Percentiles rank a stretch among this genome's conserved stretches.
phyloP scores from a whole-genome alignment of 1,140 invertebrate genomes.

The Calliphora vicina region DNA sequence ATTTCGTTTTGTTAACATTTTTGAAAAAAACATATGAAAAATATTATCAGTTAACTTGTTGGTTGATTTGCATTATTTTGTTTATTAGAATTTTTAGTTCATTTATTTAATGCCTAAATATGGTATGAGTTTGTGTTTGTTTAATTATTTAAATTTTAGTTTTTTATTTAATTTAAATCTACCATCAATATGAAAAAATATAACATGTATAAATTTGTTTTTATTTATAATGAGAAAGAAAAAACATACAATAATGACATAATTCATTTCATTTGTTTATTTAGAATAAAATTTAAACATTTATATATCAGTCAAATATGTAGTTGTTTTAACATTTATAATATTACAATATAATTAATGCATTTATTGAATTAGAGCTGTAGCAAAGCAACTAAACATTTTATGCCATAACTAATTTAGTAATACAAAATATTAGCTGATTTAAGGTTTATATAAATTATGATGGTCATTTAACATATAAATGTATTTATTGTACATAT shows the following conservation, averaged over 20 bases:
- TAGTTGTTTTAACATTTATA: neutral
- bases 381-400: neutral
- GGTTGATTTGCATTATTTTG: neutral
- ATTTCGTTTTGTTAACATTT: neutral
- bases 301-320: conserved; percentile 12
- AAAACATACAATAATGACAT: neutral
- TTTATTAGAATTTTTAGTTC: too few species aligned
- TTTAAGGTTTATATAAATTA: too few species aligned
- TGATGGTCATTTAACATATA: neutral
- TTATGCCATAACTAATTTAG: neutral
- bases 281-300: conserved; percentile 5
- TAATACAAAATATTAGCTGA: neutral
- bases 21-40: conserved; percentile 10
- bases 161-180: neutral
- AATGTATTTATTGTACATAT: too few species aligned
- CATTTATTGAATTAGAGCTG: too few species aligned
- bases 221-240: neutral
- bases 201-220: conserved; percentile 27
- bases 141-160: neutral
- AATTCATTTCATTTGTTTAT: neutral
- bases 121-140: neutral
- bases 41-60: conserved; percentile 28
- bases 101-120: conserved; percentile 7
- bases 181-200: conserved; percentile 27
- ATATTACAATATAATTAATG: neutral